Percentiles rank a stretch among this genome's conserved stretches.
Evolutionary conservation across 2,797 vertebrate genomes (phyloP).

Genomic region (Danionella dracula): DNA sequence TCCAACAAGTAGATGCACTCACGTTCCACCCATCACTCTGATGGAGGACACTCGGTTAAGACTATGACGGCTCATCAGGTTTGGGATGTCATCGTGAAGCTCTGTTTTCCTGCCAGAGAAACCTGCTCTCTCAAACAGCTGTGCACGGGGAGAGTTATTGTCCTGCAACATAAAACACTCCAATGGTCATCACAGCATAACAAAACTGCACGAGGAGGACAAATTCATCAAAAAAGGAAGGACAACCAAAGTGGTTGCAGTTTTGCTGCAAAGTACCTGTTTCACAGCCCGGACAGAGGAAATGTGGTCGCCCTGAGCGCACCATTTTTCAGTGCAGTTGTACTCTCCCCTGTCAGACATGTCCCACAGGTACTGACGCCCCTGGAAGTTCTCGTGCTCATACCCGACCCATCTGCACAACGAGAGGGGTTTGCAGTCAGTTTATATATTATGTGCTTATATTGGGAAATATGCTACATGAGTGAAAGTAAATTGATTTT

Average conservation of each 20-base stretch:
- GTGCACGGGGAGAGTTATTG: constrained; percentile 57
- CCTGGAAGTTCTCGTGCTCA: constrained; percentile 73
- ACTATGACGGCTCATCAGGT: constrained; percentile 72
- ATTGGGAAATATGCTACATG: too few species aligned
- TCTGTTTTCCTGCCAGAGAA: constrained; percentile 72
- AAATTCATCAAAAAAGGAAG: too few species aligned
- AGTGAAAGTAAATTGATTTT: too few species aligned
- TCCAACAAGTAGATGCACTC: constrained; percentile 43
- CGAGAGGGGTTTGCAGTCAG: too few species aligned
- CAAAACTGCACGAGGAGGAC: too few species aligned
- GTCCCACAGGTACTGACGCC: constrained; percentile 76
- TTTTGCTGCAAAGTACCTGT: constrained; percentile 54
- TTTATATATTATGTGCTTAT: too few species aligned
- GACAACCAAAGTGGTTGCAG: too few species aligned
- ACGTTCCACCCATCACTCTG: constrained; percentile 69
- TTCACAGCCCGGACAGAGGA: constrained; percentile 69
- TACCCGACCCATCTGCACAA: constrained; percentile 67
- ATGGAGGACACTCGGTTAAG: constrained; percentile 70
- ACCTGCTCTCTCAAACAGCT: constrained; percentile 66
- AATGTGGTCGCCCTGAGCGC: constrained; percentile 64
- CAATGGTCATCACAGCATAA: background rate
- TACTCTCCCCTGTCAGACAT: constrained; percentile 72
- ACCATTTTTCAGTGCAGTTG: constrained; percentile 74
- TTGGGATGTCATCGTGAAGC: constrained; percentile 72
- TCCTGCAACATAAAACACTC: constrained; percentile 52